Base-by-base conservation (phyloP, 2,888 invertebrate species). In the Zootermopsis nevadensis region DNA sequence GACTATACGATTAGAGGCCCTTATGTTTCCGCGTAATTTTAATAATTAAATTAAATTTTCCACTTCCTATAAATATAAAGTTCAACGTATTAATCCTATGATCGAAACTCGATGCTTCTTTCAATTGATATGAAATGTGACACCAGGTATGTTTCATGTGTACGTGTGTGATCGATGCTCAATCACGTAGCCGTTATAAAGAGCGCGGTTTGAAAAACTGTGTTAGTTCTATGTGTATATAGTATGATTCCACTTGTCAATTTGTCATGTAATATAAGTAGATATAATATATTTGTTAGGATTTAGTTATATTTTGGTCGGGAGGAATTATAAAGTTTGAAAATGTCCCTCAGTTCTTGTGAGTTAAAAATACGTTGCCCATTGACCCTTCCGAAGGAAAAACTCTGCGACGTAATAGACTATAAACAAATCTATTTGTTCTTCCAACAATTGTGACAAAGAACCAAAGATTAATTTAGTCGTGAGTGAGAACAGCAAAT, bases 221-320 rank as follows among this genome's bases (percentile, higher is more conserved):
- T 79, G 35, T 66, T 79, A 79, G 79, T 79, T 66, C 79, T 60
- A 79, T 27, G n/a, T 79, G 79, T 79, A 79, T 33, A 79, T 66
- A 66, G 24, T 60, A 79, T 60, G 35, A n/a, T 60, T 35, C 55
- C n/a, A 60, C 55, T 60, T 12, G 79, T 79, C 35, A 79, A 33
- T 66, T 79, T 79, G 79, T 79, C 79, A 79, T 60, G 79, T 66
- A 79, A 35, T 74, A 74, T 74, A 74, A 22, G 10, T 74, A 74
- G 74, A 69, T 2, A 74, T 8, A 10, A 24, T 15, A 74, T 38
- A 42, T 38, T 42, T 74, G 33, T 74, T 74, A 74, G 74, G 7
- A n/a, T n/a, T 33, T 74, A 74, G 74, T 42, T 74, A 22, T n/a
- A 74, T 38, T 74, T 72, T 38, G 35, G 4, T 74, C 38, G 8